Conservation (phyloP, 2,888 invertebrate genomes). For the Synanthedon myopaeformis region DNA sequence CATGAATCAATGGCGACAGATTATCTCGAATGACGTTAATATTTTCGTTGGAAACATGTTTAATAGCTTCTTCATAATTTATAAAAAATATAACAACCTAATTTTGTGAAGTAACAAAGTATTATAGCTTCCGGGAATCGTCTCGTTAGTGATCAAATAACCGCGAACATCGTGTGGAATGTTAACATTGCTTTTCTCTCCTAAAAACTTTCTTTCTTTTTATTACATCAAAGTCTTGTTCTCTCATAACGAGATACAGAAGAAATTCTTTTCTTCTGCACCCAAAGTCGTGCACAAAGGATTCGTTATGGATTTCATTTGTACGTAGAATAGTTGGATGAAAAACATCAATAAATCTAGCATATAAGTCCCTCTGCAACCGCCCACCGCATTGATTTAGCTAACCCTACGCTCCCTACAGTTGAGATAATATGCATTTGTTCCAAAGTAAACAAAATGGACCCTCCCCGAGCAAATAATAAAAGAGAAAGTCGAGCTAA, state of each 20-base stretch:
- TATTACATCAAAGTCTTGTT: conserved; percentile 44
- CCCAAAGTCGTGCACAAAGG: conserved; percentile 16
- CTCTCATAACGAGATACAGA: conserved; percentile 31
- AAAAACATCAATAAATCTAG: conserved; percentile 45
- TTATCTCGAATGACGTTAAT: too few species aligned
- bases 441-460: conserved; percentile 51
- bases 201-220: conserved; percentile 31
- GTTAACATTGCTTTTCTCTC: conserved; percentile 41
- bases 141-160: conserved; percentile 56
- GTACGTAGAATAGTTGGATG: conserved; percentile 1
- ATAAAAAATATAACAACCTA: conserved; percentile 35
- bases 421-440: conserved; percentile 37
- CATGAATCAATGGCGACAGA: too few species aligned
- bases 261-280: conserved; percentile 21
- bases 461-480: conserved; percentile 42
- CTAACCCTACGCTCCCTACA: conserved; percentile 42
- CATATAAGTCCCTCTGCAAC: conserved; percentile 24
- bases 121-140: conserved; percentile 52
- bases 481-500: conserved; percentile 42
- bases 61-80: conserved; percentile 31
- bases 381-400: conserved; percentile 51
- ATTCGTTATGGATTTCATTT: conserved; percentile 17
- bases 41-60: conserved; percentile 15
- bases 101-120: conserved; percentile 44
- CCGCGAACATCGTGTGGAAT: conserved; percentile 41